These are phyloP conservation scores for Hirtodrosophila alboralis DNA, from an alignment of 2,888 invertebrate genomes.

Conservation along the genomic window DNA sequence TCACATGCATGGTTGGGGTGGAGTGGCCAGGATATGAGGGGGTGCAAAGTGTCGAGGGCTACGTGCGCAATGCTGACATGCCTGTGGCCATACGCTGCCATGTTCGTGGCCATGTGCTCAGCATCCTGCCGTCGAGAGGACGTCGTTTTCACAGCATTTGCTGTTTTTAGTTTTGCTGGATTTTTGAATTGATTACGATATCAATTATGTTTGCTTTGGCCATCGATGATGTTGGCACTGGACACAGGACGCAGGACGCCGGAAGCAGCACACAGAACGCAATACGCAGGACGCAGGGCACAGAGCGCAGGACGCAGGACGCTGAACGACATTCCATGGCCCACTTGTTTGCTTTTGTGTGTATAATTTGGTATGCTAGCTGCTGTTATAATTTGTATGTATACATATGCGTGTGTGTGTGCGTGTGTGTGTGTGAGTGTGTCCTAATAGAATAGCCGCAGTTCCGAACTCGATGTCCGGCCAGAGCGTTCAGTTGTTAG, in stretches of 20 bases:
- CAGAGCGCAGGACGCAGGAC: slow-evolving; percentile 9
- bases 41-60: slow-evolving; percentile 37
- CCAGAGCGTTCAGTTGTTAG: slow-evolving; percentile 52
- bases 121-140: slow-evolving; percentile 28
- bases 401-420: slow-evolving; percentile 15
- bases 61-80: slow-evolving; percentile 66
- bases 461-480: slow-evolving; percentile 42
- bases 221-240: slow-evolving; percentile 57
- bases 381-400: slow-evolving; percentile 51
- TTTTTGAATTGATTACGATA: slow-evolving; percentile 82
- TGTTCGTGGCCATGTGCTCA: slow-evolving; percentile 40
- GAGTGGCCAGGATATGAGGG: slow-evolving; percentile 13
- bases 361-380: slow-evolving; percentile 61
- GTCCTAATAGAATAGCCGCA: slow-evolving; percentile 67
- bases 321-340: slow-evolving; percentile 23
- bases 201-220: slow-evolving; percentile 81
- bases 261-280: slow-evolving; percentile 1
- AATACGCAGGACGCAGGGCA: slow-evolving; percentile 8
- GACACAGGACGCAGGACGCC: slow-evolving; percentile 13
- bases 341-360: slow-evolving; percentile 74
- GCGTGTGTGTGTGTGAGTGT: slow-evolving; percentile 31
- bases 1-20: slow-evolving; percentile 41
- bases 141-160: slow-evolving; percentile 71
- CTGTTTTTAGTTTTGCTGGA: slow-evolving; percentile 78
- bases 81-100: slow-evolving; percentile 65